Base-by-base conservation (phyloP, 2,797 vertebrate species). In the Morus bassanus region DNA sequence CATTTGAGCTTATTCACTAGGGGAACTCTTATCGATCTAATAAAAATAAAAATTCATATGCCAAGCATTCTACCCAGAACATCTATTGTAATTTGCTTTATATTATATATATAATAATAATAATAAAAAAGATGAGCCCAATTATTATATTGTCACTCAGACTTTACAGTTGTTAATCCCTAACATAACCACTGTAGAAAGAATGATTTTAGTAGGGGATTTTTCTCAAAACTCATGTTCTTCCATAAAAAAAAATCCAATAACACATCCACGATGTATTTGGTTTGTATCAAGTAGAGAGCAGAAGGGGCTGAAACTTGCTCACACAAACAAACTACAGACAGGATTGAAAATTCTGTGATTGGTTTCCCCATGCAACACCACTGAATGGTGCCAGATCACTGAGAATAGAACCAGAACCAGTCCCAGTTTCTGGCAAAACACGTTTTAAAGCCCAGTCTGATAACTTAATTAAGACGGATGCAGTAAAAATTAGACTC, bases 41-140 rank as follows among this genome's bases (percentile, higher is more conserved):
- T 89, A 93, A 90, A 85, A 27, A 68, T 51, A 90, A 89, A 82
- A 90, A 94, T 25, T 88, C 59, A 68, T 76, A 86, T 10, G 76
- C 45, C 56, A 90, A 65, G 73, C 35, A 79, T 93, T 87, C 74
- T 69, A 80, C 53, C 10, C 79, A 72, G 72, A 81, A 18, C 51
- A 85, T 22, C 35, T 78, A 77, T 35, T 88, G 75, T 53, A 89
- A 73, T n/a, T 37, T 73, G 64, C 39, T 43, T 45, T 45, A 45
- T 45, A 45, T 45, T 45, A 45, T 45, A 45, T 45, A 45, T 43
- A 45, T 45, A 45, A 45, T 45, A 45, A 45, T 45, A 45, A 45
- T 45, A 45, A 45, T 18, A 45, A 92, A 3, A 23, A 73, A 63
- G 23, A 80, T 74, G 61, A 84, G 30, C 3, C 10, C 35, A 91